Conservation (phyloP, 2,888 invertebrate genomes). For the Perizoma affinitatum region DNA sequence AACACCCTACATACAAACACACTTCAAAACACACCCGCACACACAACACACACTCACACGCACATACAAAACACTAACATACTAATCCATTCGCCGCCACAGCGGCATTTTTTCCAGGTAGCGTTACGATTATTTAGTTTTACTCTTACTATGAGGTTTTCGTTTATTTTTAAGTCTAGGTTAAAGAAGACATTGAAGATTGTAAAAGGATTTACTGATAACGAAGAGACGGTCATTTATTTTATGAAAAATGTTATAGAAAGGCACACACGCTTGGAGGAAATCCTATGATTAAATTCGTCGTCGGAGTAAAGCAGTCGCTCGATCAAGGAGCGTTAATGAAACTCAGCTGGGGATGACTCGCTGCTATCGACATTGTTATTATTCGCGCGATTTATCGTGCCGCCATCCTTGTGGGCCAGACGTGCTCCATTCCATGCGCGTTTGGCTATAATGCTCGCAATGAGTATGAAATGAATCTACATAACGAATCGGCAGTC, state of each 20-base stretch:
- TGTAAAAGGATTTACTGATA: constrained; percentile 52
- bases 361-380: constrained; percentile 52
- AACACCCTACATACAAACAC: constrained; percentile 29
- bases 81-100: constrained; percentile 55
- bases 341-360: constrained; percentile 52
- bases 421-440: constrained; percentile 20
- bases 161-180: constrained; percentile 60
- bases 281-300: constrained; percentile 80
- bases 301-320: constrained; percentile 73
- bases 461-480: constrained; percentile 11
- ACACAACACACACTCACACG: constrained; percentile 22
- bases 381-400: constrained; percentile 26
- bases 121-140: constrained; percentile 45
- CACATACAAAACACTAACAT: constrained; percentile 36
- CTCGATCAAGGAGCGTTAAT: constrained; percentile 56
- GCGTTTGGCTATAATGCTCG: constrained; percentile 23
- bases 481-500: constrained; percentile 9
- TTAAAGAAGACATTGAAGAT: constrained; percentile 47
- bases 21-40: constrained; percentile 28
- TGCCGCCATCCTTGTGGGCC: constrained; percentile 11
- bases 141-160: constrained; percentile 53
- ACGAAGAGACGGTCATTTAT: constrained; percentile 59
- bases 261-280: constrained; percentile 78
- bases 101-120: constrained; percentile 71
- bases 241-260: constrained; percentile 83